Conservation (phyloP, 2,113 vertebrate genomes). For the Chamaea fasciata region DNA sequence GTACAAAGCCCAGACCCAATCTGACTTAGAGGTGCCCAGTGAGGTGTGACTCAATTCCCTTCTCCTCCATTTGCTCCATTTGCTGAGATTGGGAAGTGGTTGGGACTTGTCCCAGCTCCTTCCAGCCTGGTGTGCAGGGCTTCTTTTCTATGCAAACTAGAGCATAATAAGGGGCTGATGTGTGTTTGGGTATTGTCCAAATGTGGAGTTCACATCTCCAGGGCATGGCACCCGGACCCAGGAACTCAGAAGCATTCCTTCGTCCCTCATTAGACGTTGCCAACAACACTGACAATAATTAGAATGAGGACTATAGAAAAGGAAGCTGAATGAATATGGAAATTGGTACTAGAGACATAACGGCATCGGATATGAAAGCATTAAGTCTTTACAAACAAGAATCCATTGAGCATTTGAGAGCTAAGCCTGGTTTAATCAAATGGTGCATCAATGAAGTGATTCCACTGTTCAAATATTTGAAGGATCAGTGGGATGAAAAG, state of each 20-base stretch:
- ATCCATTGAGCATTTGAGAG: constrained; percentile 11
- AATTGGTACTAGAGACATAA: neutral
- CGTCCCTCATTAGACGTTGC: neutral
- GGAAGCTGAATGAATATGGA: constrained; percentile 6
- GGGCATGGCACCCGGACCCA: neutral
- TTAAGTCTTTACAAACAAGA: constrained; percentile 13
- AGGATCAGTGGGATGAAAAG: neutral
- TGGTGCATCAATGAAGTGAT: constrained; percentile 16
- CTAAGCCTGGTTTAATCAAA: constrained; percentile 44
- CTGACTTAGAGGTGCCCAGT: neutral
- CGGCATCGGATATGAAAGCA: neutral
- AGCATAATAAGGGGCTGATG: neutral
- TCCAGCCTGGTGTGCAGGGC: neutral
- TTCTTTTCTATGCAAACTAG: neutral
- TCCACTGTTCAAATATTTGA: constrained; percentile 16
- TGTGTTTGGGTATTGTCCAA: neutral
- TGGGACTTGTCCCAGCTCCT: neutral
- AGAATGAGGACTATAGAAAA: neutral
- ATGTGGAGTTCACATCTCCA: neutral
- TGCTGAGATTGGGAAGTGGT: neutral
- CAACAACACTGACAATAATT: neutral
- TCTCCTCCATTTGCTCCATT: neutral
- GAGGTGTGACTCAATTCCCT: neutral
- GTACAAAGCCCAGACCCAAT: neutral
- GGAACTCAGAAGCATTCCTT: neutral